Conservation (phyloP, 2,888 invertebrate species). For the Pyrgus malvae region DNA sequence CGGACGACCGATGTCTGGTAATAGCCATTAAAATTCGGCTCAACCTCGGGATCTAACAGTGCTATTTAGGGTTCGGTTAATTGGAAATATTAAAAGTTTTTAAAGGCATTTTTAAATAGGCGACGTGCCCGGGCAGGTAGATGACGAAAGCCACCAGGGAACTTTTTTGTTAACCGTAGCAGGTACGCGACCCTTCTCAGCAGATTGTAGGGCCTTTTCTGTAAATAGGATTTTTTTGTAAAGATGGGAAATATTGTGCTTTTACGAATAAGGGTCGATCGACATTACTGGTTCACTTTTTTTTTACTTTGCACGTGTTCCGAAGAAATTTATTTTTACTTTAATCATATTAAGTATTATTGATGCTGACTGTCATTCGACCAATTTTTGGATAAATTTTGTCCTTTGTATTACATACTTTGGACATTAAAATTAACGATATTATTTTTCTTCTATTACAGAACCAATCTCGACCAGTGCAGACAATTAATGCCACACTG, state of each 20-base stretch:
- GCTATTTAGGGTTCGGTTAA: constrained; percentile 65
- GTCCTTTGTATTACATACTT: no score
- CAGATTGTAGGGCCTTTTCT: constrained; percentile 63
- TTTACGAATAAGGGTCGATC: constrained; percentile 17
- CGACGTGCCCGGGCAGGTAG: constrained; percentile 70
- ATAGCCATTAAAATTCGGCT: constrained; percentile 63
- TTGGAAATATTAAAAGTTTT: constrained; percentile 72
- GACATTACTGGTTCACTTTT: constrained; percentile 5
- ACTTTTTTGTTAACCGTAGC: constrained; percentile 61
- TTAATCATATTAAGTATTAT: background rate
- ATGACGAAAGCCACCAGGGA: constrained; percentile 56
- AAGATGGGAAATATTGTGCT: constrained; percentile 12
- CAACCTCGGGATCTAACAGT: constrained; percentile 58
- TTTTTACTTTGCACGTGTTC: constrained; percentile 14
- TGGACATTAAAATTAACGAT: background rate
- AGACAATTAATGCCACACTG: constrained; percentile 63
- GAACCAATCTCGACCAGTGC: constrained; percentile 79
- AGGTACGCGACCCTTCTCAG: constrained; percentile 68
- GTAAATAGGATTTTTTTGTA: constrained; percentile 50
- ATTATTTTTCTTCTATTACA: constrained; percentile 54
- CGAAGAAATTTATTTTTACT: background rate
- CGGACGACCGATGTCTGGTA: constrained; percentile 43
- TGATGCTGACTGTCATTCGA: no score
- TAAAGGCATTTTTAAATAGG: constrained; percentile 65
- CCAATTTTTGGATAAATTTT: no score